Evolutionary conservation across 2,888 invertebrate genomes (phyloP).

Genomic region (Stenodera caucasica): DNA sequence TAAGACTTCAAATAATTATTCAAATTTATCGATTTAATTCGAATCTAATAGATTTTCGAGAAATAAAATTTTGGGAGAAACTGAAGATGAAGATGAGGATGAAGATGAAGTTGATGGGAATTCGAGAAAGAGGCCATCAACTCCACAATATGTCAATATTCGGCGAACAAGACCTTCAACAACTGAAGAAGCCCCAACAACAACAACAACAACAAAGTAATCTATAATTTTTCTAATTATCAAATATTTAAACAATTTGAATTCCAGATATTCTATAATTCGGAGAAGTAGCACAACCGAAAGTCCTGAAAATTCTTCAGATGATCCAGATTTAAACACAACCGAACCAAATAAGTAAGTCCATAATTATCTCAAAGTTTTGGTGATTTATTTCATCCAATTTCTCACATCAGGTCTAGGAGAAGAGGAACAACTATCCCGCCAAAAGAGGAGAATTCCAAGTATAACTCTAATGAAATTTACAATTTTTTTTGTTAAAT

Average conservation of each 20-base stretch:
- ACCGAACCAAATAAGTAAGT: constrained; percentile 4
- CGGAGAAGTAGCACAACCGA: constrained; percentile 35
- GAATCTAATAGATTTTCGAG: constrained; percentile 26
- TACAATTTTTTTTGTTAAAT: not conserved
- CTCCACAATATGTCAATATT: constrained; percentile 72
- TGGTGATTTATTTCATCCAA: not conserved
- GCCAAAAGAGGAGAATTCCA: constrained; percentile 14
- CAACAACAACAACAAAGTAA: constrained; percentile 53
- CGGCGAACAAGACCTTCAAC: constrained; percentile 64
- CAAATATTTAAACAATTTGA: constrained; percentile 2
- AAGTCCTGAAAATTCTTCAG: constrained; percentile 11
- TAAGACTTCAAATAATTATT: constrained; percentile 21
- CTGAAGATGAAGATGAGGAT: constrained; percentile 24
- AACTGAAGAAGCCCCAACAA: constrained; percentile 55
- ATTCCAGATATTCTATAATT: constrained; percentile 37
- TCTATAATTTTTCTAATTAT: not conserved
- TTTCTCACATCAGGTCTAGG: constrained; percentile 30
- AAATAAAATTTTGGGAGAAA: constrained; percentile 44
- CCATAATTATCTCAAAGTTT: constrained; percentile 20
- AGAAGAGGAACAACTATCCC: constrained; percentile 32
- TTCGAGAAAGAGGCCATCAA: constrained; percentile 36
- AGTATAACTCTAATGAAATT: no score
- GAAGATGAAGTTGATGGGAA: constrained; percentile 33
- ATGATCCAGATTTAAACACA: constrained; percentile 11
- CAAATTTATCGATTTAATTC: not conserved